Evolutionary conservation across 2,113 vertebrate species (phyloP).

Genomic region (Melospiza melodia): DNA sequence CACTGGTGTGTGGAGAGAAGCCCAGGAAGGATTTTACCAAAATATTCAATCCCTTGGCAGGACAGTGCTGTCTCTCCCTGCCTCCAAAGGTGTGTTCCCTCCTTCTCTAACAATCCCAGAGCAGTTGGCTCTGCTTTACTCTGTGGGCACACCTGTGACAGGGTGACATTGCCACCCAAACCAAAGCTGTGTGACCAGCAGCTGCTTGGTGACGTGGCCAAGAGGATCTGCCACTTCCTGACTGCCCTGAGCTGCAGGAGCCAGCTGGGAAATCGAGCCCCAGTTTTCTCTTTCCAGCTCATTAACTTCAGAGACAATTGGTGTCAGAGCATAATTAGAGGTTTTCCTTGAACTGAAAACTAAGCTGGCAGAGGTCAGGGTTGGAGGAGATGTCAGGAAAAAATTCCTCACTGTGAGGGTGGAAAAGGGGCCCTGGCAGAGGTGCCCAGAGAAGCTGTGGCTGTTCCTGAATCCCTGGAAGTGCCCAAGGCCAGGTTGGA

Average conservation of each 20-base stretch:
- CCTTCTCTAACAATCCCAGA: not conserved
- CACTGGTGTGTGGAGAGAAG: not conserved
- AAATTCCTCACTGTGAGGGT: not conserved
- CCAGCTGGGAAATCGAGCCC: not conserved
- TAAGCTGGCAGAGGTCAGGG: not conserved
- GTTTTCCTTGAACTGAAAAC: not conserved
- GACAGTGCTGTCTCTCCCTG: not conserved
- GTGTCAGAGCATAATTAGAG: not conserved
- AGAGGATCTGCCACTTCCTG: not conserved
- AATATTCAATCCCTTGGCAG: not conserved
- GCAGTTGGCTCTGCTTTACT: not conserved
- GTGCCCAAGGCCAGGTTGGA: not conserved
- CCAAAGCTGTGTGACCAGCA: not conserved
- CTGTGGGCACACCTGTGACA: not conserved
- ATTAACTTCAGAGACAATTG: not conserved
- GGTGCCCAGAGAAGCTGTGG: not conserved
- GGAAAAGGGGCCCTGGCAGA: not conserved
- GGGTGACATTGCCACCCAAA: not conserved
- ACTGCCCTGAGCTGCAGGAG: not conserved
- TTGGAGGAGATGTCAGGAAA: not conserved
- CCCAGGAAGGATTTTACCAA: not conserved
- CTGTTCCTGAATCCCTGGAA: not conserved
- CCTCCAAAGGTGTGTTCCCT: not conserved
- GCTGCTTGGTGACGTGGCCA: not conserved
- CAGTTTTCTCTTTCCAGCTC: not conserved